Conservation (phyloP, 2,888 invertebrate species). For the Ashinkailepas kermadecensis region DNA sequence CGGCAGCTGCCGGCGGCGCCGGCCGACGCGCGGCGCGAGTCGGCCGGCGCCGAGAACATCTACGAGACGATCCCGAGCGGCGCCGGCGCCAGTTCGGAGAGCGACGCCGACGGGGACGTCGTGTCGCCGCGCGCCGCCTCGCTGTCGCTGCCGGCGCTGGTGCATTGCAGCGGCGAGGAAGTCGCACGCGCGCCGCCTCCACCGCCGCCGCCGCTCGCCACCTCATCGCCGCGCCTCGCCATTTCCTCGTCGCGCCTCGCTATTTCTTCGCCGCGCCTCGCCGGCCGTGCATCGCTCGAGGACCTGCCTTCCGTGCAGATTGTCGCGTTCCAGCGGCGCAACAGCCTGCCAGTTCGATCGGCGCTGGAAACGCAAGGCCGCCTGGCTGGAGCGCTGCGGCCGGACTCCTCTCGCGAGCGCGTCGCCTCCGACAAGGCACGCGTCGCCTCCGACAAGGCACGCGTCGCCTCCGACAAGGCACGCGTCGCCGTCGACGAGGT, state of each 20-base stretch:
- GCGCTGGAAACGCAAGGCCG: constrained; percentile 63
- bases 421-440: background rate
- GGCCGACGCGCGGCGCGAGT: constrained; percentile 66
- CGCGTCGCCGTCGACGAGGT: constrained; percentile 6
- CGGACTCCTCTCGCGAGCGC: background rate
- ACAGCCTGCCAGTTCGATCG: constrained; percentile 58
- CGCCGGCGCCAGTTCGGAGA: constrained; percentile 47
- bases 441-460: background rate
- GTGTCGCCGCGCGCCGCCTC: background rate
- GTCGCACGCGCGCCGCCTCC: background rate
- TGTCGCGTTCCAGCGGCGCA: constrained; percentile 51
- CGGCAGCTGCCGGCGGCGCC: constrained; percentile 50
- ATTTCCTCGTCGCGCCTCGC: background rate
- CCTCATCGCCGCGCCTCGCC: background rate
- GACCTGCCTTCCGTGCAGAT: constrained; percentile 57
- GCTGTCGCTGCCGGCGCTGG: background rate
- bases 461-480: background rate
- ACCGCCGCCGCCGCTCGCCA: background rate
- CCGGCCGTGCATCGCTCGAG: constrained; percentile 49
- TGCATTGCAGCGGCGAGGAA: background rate
- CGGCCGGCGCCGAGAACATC: constrained; percentile 58
- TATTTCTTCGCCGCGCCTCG: background rate
- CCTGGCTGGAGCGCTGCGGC: constrained; percentile 36
- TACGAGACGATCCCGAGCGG: constrained; percentile 62
- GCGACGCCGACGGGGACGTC: background rate